phyloP scores from a whole-genome alignment of 1,140 invertebrate species.

The Nephila pilipes region DNA sequence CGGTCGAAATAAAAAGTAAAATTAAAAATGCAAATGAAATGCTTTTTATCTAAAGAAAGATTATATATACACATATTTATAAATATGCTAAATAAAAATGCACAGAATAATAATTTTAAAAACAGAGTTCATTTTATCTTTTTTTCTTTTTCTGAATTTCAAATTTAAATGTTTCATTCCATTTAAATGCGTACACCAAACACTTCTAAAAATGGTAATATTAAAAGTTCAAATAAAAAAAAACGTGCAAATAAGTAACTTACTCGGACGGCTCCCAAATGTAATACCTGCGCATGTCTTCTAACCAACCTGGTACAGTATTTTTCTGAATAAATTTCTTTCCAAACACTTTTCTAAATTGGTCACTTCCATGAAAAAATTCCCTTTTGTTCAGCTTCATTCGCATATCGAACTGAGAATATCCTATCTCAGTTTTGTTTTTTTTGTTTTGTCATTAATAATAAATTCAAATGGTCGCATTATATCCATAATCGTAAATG shows the following conservation, averaged over 20 bases:
- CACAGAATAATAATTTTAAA: no score
- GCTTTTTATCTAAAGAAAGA: no score
- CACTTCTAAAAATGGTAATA: neutral
- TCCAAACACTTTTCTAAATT: neutral
- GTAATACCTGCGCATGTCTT: conserved; percentile 58
- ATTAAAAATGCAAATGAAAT: no score
- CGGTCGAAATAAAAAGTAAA: no score
- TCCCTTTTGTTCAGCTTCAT: neutral
- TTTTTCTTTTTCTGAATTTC: no score
- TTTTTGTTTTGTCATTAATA: neutral
- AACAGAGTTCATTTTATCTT: no score
- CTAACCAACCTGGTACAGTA: neutral
- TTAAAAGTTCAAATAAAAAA: neutral
- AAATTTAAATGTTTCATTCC: no score
- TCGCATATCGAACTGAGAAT: neutral
- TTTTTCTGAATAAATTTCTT: neutral
- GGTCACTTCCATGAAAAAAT: neutral
- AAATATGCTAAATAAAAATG: no score
- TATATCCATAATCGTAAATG: neutral
- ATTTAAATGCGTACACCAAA: neutral
- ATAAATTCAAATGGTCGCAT: neutral
- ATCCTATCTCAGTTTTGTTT: neutral
- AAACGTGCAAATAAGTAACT: neutral
- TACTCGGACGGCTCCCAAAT: conserved; percentile 51
- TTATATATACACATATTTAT: no score